Conservation (phyloP, 2,113 vertebrate genomes). For the Agapornis roseicollis region DNA sequence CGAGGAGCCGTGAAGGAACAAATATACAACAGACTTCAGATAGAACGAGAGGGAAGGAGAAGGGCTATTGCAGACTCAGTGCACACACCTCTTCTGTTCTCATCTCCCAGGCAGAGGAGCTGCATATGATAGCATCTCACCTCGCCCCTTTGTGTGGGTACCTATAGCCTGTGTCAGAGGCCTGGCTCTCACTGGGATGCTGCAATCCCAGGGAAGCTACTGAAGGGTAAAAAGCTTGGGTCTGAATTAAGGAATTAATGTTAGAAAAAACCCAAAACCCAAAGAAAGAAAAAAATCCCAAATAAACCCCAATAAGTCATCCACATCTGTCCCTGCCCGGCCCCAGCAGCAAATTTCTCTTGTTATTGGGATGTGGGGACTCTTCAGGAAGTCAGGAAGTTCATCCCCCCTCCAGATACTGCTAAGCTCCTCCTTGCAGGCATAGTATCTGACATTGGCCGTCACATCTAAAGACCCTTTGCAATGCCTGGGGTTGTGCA, state of each 20-base stretch:
- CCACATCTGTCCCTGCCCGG: too few relatives aligned
- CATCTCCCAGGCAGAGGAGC: neutral
- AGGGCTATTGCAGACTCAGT: constrained; percentile 24
- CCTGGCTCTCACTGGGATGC: neutral
- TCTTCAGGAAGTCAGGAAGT: neutral
- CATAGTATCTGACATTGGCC: neutral
- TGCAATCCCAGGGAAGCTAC: neutral
- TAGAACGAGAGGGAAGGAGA: constrained; percentile 42
- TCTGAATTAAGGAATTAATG: neutral
- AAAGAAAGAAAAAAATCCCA: neutral
- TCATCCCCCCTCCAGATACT: neutral
- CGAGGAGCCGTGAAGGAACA: constrained; percentile 78
- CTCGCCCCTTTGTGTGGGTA: rapidly evolving
- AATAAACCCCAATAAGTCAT: neutral
- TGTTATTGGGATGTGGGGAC: neutral
- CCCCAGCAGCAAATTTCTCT: neutral
- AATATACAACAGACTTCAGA: constrained; percentile 77
- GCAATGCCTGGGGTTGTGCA: rapidly evolving
- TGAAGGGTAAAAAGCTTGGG: neutral
- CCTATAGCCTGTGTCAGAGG: neutral
- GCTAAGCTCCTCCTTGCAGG: neutral
- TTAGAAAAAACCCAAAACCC: neutral
- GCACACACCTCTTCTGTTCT: constrained; percentile 31
- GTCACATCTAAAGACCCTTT: neutral
- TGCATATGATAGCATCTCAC: neutral